Percentiles rank a stretch among this genome's conserved stretches.
Conservation (phyloP, 2,888 invertebrate species). For the Eueremaeus valkanovi region DNA sequence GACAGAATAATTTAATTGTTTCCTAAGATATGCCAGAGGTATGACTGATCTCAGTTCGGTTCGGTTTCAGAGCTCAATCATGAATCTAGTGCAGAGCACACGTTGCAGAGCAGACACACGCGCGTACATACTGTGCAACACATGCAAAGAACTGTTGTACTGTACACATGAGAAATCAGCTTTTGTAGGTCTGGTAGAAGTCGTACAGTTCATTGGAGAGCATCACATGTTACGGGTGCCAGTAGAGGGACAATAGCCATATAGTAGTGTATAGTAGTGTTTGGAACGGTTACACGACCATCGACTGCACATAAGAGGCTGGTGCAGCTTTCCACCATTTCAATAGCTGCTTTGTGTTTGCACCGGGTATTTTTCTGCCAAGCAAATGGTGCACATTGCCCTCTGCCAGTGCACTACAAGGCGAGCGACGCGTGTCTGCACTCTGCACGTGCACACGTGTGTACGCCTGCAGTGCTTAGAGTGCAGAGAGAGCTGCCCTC, state of each 20-base stretch:
- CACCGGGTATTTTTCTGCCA: slow-evolving; percentile 19
- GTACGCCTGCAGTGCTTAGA: too few species aligned
- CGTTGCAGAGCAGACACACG: not conserved
- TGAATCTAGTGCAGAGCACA: too few species aligned
- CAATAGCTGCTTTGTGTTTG: slow-evolving; percentile 19
- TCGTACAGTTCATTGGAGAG: slow-evolving; percentile 30
- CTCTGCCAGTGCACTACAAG: slow-evolving; percentile 14
- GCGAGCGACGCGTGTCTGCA: slow-evolving; percentile 35
- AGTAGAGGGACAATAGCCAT: slow-evolving; percentile 20
- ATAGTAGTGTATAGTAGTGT: slow-evolving; percentile 9
- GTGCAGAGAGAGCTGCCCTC: too few species aligned
- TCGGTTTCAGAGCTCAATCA: not conserved
- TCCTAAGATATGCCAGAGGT: too few species aligned
- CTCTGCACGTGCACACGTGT: slow-evolving; percentile 29
- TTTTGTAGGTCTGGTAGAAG: slow-evolving; percentile 26
- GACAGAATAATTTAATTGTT: too few species aligned
- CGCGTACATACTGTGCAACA: not conserved
- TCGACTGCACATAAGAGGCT: slow-evolving; percentile 24
- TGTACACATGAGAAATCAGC: not conserved
- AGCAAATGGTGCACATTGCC: slow-evolving; percentile 35
- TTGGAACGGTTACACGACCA: slow-evolving; percentile 34
- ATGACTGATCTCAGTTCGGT: too few species aligned
- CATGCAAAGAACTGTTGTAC: too few species aligned
- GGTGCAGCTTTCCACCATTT: slow-evolving; percentile 16
- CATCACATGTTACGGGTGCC: slow-evolving; percentile 30